These are phyloP conservation scores for Graphium colonna DNA, from an alignment of 2,888 invertebrate genomes.

Conservation along the genomic window DNA sequence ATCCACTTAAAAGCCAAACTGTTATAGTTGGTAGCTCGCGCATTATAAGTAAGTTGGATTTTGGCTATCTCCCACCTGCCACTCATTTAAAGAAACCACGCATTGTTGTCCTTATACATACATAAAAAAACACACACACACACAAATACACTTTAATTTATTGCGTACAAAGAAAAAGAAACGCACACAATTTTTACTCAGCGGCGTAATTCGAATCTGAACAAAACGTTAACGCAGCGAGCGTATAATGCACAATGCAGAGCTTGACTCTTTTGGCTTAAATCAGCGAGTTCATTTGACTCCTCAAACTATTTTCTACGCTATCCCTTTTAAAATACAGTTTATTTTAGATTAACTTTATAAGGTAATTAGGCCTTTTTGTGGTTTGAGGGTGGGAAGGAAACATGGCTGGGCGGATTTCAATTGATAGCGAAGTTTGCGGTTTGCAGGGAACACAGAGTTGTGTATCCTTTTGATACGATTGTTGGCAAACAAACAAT, in stretches of 20 bases:
- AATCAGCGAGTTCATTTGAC: not conserved
- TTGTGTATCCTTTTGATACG: constrained; percentile 37
- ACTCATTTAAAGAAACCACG: too few species aligned
- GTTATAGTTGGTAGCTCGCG: too few species aligned
- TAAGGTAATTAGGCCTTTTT: not conserved
- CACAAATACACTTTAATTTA: constrained; percentile 7
- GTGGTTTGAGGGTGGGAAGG: constrained; percentile 31
- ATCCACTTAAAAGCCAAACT: too few species aligned
- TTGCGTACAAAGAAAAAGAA: constrained; percentile 10
- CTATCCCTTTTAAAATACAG: not conserved
- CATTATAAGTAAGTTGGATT: too few species aligned
- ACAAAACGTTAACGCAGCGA: constrained; percentile 40
- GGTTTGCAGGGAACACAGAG: constrained; percentile 46
- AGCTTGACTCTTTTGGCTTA: not conserved
- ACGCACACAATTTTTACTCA: constrained; percentile 17
- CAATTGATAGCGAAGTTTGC: constrained; percentile 61
- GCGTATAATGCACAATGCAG: constrained; percentile 46
- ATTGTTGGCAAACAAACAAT: constrained; percentile 16
- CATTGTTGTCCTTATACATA: too few species aligned
- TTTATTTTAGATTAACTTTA: constrained; percentile 1
- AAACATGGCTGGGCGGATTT: constrained; percentile 60
- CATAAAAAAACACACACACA: not conserved
- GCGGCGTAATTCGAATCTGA: constrained; percentile 19
- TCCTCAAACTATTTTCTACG: constrained; percentile 4
- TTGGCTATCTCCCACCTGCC: too few species aligned